Conservation (phyloP, 2,888 invertebrate genomes). For the Blastobasis lacticolella region DNA sequence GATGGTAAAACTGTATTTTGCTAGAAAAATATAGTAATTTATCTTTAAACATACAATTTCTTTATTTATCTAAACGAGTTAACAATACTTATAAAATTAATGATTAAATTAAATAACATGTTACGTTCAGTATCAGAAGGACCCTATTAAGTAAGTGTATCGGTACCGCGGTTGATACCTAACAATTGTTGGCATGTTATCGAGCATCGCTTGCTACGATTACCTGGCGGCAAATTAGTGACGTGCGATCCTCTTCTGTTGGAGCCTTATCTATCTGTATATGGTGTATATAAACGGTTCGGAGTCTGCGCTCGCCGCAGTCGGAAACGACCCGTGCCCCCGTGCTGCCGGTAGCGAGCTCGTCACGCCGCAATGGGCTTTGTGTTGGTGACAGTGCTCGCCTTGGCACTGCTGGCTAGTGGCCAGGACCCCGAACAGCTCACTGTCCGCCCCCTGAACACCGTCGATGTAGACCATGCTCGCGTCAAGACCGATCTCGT, state of each 20-base stretch:
- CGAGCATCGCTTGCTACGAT: too few relatives aligned
- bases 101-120: too few relatives aligned
- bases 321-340: conserved; percentile 33
- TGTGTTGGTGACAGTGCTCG: conserved; percentile 26
- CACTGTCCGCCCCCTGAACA: conserved; percentile 26
- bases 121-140: too few relatives aligned
- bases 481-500: conserved; percentile 41
- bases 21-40: too few relatives aligned
- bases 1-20: too few relatives aligned
- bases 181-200: too few relatives aligned
- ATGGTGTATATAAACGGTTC: conserved; percentile 63
- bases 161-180: too few relatives aligned
- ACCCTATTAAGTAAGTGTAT: too few relatives aligned
- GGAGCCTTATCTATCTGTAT: conserved; percentile 42
- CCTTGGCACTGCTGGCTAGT: conserved; percentile 27
- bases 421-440: conserved; percentile 25
- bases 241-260: conserved; percentile 32
- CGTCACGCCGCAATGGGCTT: conserved; percentile 29
- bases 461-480: conserved; percentile 24
- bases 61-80: too few relatives aligned
- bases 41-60: too few relatives aligned
- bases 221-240: too few relatives aligned
- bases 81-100: too few relatives aligned
- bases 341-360: conserved; percentile 27
- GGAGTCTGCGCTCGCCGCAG: conserved; percentile 52